A percentile compares a stretch with the other conserved stretches of the same genome.
These are phyloP conservation scores for Zosterops lateralis DNA, from an alignment of 2,113 vertebrate species.

Conservation along the genomic window DNA sequence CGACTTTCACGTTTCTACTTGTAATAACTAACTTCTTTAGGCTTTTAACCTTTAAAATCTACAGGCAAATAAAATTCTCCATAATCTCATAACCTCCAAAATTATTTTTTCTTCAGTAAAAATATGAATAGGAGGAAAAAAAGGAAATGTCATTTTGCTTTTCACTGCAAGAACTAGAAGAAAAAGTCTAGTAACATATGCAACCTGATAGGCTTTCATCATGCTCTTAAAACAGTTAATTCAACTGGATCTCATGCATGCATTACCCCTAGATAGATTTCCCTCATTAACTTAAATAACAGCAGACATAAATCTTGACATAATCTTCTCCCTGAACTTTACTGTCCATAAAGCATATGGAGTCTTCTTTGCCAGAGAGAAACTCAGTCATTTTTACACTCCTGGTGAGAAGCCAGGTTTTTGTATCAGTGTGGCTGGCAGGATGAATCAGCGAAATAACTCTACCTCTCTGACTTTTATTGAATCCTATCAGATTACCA, in stretches of 20 bases:
- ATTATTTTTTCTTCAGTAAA: not conserved
- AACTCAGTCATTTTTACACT: slow-evolving; percentile 24
- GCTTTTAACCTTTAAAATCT: slow-evolving; percentile 6
- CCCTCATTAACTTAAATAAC: slow-evolving; percentile 55
- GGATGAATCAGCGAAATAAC: not conserved
- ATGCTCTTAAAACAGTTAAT: slow-evolving; percentile 23
- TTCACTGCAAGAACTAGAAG: not conserved
- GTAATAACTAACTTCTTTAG: not conserved
- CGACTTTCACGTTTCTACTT: not conserved
- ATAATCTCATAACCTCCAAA: not conserved
- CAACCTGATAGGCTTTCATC: not conserved
- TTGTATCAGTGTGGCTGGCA: not conserved
- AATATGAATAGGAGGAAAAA: not conserved
- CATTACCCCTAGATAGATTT: slow-evolving; percentile 32
- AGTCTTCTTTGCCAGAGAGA: not conserved
- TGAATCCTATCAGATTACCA: not conserved
- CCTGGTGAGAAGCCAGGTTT: not conserved
- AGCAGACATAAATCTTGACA: slow-evolving; percentile 46
- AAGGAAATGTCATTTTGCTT: not conserved
- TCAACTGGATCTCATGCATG: slow-evolving; percentile 8
- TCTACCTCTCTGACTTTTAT: not conserved
- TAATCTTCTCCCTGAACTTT: slow-evolving; percentile 57
- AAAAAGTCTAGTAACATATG: not conserved
- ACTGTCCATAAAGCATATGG: slow-evolving; percentile 47
- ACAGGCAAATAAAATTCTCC: not conserved